Base-by-base conservation (phyloP, 92 coral and sea anemone genomes). In the Diadumene lineata region DNA sequence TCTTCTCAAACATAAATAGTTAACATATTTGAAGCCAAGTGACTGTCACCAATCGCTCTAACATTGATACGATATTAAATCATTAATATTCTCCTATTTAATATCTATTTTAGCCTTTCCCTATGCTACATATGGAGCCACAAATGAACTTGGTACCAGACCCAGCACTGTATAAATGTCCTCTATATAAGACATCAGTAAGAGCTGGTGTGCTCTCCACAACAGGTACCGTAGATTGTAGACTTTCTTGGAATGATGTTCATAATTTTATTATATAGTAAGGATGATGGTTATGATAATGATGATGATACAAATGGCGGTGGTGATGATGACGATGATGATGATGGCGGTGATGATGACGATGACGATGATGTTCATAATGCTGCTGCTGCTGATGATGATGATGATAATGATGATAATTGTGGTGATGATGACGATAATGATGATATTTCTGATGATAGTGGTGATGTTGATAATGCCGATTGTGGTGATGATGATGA, bases 121-220 rank as follows among this genome's bases (percentile, higher is more conserved):
- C 99, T 55, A 96, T 96, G 76, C 66, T 96, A 69, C 99, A 96
- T 75, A 88, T 96, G 99, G 99, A 96, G 31, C 99, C 99, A 15
- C 87, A 90, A 70, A 92, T 96, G 99, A 96, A 96, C 89, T 84
- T 88, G 77, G 82, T 83, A 19, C 97, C 97, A 50, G 99, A 96
- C 56, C 79, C 90, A 23, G 64, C 96, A 18, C 82, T 76, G 56
- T 96, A 96, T 74, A 87, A 85, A 18, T 66, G 84, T 64, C 99
- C 99, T 43, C 84, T 96, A 77, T 96, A 96, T 86, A 96, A 92
- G 68, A 96, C 99, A 27, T 89, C 99, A 0, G 96, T 89, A 16
- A 79, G 99, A 16, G 99, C 99, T 31, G 99, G 99, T 68, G 99
- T 96, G 22, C 82, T 96, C 11, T 96, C 99, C 13, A 96, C 99